Evolutionary conservation across 1,140 invertebrate species (phyloP), one percentile per base, ranked within the genome.

Genomic region (Helicoverpa zea): DNA sequence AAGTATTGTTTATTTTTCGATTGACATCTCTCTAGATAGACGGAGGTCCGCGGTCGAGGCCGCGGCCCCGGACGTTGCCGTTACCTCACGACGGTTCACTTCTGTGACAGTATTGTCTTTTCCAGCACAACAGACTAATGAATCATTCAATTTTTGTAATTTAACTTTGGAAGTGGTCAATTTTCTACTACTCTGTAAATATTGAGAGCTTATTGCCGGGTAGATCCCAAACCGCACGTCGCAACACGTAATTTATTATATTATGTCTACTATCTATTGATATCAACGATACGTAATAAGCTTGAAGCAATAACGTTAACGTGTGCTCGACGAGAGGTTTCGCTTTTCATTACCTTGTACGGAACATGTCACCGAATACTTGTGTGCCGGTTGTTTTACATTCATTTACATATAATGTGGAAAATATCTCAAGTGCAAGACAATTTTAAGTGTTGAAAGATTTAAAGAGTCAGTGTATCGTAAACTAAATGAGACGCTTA

Each of bases 111-210:
- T 89, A 90, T 89, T 87, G 91, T 90, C 87, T 92, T 88, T 90
- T 93, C 89, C 92, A 93, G 90, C 90, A 93, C 90, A 91, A 92
- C 88, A 89, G 88, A 86, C 75, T 89, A 88, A 84, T 87, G 70
- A 90, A 89, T 90, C 87, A 91, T 91, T 88, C 81, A 91, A 90
- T 79, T 93, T 93, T 94, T 94, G 90, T 94, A 94, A 91, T 93
- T 91, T 92, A 93, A 89, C 91, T 92, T 92, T 92, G 91, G 89
- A 93, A 93, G 89, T 92, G 90, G 90, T 94, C 88, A 94, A 94
- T 95, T 95, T 94, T 94, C 91, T 94, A 94, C 90, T 94, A 92
- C 86, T 92, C 86, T 95, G 93, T 94, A 95, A 91, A 95, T 95
- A 95, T 87, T 88, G 89, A 90, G 92, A 92, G 94, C 94, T 95